Conservation (phyloP, 2,797 vertebrate species). For the Rhinoraja longicauda region DNA sequence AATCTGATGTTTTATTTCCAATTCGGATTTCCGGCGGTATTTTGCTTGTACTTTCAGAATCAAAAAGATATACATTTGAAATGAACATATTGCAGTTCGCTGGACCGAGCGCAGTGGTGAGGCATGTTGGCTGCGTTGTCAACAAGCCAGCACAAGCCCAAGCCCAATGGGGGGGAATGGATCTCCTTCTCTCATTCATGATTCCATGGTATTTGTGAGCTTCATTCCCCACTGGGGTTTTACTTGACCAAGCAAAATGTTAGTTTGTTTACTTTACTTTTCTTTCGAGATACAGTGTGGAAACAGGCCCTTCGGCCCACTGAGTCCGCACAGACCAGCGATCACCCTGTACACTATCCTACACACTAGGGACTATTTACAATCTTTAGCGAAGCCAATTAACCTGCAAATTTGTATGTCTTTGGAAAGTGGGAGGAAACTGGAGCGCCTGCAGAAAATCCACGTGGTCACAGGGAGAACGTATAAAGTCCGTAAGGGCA, state of each 20-base stretch:
- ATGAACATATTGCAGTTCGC: neutral
- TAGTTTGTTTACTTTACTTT: no score
- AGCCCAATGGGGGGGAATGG: neutral
- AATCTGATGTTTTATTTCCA: neutral
- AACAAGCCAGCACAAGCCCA: neutral
- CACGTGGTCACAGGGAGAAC: no score
- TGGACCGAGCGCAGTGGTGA: neutral
- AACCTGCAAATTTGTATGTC: no score
- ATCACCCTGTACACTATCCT: no score
- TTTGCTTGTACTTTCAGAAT: neutral
- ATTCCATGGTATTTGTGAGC: neutral
- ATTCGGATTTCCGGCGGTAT: neutral
- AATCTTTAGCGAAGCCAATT: no score
- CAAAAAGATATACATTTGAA: neutral
- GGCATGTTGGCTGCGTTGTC: neutral
- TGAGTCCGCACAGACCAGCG: no score
- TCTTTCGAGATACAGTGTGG: no score
- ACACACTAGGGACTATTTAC: no score
- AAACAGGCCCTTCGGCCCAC: no score
- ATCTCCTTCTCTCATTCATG: neutral
- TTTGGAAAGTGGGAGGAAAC: no score
- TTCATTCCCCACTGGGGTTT: neutral
- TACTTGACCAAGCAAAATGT: neutral
- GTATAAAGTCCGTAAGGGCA: no score
- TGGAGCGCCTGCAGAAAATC: no score